phyloP scores from a whole-genome alignment of 2,797 vertebrate species.

The Ara ararauna region DNA sequence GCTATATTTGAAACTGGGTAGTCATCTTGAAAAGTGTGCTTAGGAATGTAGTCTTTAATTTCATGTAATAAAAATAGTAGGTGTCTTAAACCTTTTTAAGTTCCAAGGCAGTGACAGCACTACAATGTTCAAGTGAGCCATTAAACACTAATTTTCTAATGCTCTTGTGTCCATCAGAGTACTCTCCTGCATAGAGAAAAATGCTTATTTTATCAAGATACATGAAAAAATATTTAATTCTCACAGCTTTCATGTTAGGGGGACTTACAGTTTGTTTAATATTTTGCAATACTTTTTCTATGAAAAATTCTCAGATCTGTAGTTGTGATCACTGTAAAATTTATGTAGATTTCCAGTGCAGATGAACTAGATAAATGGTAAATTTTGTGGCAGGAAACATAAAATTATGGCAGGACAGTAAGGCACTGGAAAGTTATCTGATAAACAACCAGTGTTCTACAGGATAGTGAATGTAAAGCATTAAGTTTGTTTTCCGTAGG shows the following conservation, averaged over 20 bases:
- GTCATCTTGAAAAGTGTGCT: neutral
- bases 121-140: neutral
- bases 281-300: slow-evolving; percentile 33
- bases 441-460: neutral
- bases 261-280: neutral
- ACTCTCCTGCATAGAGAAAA: neutral
- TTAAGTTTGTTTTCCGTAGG: neutral
- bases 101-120: neutral
- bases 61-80: neutral
- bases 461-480: neutral
- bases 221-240: neutral
- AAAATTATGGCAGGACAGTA: neutral
- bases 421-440: neutral
- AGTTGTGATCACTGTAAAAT: neutral
- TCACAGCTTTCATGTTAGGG: neutral
- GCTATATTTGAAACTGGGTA: neutral
- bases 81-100: slow-evolving; percentile 5
- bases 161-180: neutral
- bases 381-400: neutral
- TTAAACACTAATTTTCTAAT: neutral
- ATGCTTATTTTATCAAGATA: slow-evolving; percentile 15
- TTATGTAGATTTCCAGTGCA: neutral
- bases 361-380: neutral
- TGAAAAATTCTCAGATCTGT: neutral
- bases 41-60: neutral